Conservation (phyloP, 92 coral and sea anemone species). For the Muricea muricata region DNA sequence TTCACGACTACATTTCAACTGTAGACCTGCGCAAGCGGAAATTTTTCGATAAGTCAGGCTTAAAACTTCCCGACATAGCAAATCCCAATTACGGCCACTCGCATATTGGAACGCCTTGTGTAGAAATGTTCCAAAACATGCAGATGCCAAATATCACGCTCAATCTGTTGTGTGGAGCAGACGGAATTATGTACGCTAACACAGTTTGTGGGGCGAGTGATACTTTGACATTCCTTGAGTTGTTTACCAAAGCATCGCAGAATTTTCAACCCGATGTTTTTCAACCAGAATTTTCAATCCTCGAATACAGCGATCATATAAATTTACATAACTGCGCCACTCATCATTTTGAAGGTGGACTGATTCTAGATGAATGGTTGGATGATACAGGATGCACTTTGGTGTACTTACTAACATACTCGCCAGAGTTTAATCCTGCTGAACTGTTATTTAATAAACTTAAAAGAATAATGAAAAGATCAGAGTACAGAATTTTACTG, state of each 20-base stretch:
- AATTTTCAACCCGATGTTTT: no score
- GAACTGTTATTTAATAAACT: conserved; percentile 53
- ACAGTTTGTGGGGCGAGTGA: background rate
- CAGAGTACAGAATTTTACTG: conserved; percentile 46
- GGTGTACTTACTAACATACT: background rate
- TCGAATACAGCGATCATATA: no score
- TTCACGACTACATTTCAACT: conserved; percentile 39
- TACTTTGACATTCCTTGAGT: conserved; percentile 25
- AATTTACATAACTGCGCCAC: no score
- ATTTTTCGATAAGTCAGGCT: conserved; percentile 52
- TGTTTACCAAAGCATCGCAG: conserved; percentile 50
- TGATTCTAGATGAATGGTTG: conserved; percentile 60
- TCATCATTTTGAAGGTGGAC: conserved; percentile 51
- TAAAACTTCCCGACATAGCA: background rate
- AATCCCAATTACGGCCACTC: background rate
- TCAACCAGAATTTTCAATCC: no score
- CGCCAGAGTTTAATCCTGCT: background rate
- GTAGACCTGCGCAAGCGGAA: conserved; percentile 41
- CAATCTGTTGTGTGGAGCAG: conserved; percentile 52
- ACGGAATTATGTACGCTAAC: conserved; percentile 55
- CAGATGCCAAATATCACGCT: background rate
- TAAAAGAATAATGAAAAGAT: conserved; percentile 48
- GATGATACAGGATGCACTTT: conserved; percentile 44
- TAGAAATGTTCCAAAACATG: background rate
- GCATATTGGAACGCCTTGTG: background rate